A percentile compares a stretch with the other conserved stretches of the same genome.
These are phyloP conservation scores for Lucifuga dentata DNA, from an alignment of 2,113 vertebrate species.

Conservation along the genomic window DNA sequence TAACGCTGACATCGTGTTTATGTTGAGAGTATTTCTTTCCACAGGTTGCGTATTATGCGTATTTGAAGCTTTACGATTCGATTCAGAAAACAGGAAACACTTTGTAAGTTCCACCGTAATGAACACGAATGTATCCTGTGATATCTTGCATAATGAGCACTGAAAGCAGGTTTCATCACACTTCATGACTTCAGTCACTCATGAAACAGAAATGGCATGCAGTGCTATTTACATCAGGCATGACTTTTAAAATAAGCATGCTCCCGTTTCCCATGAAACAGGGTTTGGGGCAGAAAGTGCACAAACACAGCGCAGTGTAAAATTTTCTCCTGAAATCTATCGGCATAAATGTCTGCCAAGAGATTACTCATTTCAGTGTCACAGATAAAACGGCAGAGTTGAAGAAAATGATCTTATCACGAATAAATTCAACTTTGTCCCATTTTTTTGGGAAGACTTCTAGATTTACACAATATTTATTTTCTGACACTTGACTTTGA, in stretches of 20 bases:
- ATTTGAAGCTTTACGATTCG: slow-evolving; percentile 34
- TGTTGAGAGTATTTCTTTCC: slow-evolving; percentile 23
- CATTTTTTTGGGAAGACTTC: slow-evolving; percentile 26
- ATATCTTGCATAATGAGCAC: slow-evolving; percentile 26
- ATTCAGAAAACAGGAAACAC: slow-evolving; percentile 15
- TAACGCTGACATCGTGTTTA: slow-evolving; percentile 39
- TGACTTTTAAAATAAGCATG: slow-evolving; percentile 37
- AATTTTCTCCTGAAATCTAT: slow-evolving; percentile 34
- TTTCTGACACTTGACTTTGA: slow-evolving; percentile 9
- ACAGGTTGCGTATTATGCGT: slow-evolving; percentile 9
- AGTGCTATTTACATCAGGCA: slow-evolving; percentile 9
- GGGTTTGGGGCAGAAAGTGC: slow-evolving; percentile 15
- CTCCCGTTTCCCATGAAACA: slow-evolving; percentile 46
- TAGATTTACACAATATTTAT: not conserved
- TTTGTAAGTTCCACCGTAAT: slow-evolving; percentile 28
- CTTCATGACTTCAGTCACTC: too few relatives aligned
- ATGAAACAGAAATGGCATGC: slow-evolving; percentile 17
- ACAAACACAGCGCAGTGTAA: slow-evolving; percentile 1
- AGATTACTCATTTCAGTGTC: slow-evolving; percentile 38
- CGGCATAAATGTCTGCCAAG: slow-evolving; percentile 25
- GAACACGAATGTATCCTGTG: slow-evolving; percentile 68
- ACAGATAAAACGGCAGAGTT: slow-evolving; percentile 25
- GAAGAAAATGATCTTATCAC: slow-evolving; percentile 6
- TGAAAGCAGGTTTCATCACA: not conserved
- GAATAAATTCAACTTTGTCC: slow-evolving; percentile 5